Evolutionary conservation across 2,113 vertebrate species (phyloP).

Genomic region (human (Homo sapiens)): DNA sequence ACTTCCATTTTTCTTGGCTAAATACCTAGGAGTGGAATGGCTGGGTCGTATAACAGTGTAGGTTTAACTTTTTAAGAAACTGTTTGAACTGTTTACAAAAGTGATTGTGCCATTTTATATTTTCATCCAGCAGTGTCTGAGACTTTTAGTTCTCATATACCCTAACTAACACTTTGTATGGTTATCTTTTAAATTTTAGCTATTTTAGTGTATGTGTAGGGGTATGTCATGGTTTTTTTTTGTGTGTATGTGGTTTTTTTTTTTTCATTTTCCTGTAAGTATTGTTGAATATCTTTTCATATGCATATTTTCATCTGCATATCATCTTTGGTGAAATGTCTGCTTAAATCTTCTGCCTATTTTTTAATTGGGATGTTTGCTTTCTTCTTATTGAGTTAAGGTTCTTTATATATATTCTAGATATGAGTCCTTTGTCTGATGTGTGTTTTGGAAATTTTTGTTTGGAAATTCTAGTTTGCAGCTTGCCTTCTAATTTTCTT

Average conservation of each 20-base stretch:
- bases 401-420: not conserved
- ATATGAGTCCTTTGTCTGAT: not conserved
- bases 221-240: not conserved
- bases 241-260: not conserved
- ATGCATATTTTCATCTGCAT: not conserved
- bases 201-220: not conserved
- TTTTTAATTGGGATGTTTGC: not conserved
- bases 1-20: not conserved
- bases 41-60: not conserved
- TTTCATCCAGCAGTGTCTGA: not conserved
- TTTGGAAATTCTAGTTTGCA: not conserved
- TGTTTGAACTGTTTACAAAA: not conserved
- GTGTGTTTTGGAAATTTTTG: not conserved
- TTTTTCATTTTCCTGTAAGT: not conserved
- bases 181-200: not conserved
- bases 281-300: not conserved
- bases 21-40: not conserved
- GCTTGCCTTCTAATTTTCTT: not conserved
- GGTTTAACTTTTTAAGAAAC: not conserved
- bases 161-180: not conserved
- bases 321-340: not conserved
- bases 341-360: not conserved
- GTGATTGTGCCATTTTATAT: not conserved
- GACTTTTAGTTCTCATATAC: not conserved
- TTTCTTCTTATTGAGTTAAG: not conserved